These are phyloP conservation scores for Drosophila pegasa DNA, from an alignment of 2,888 invertebrate species.

Conservation along the genomic window DNA sequence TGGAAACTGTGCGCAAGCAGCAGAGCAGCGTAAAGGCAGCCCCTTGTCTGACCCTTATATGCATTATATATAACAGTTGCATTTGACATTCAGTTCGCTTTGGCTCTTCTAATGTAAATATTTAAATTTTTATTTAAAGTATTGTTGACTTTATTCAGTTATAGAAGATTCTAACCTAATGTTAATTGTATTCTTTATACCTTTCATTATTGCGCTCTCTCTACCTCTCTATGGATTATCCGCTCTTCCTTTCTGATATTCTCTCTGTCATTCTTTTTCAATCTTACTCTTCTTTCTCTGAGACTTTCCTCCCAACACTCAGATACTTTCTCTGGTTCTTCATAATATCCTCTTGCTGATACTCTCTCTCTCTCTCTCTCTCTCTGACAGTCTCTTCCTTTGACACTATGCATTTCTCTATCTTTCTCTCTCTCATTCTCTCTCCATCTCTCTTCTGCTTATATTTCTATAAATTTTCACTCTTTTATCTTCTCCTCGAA, in stretches of 20 bases:
- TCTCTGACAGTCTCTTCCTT: too few species aligned
- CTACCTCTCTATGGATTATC: too few species aligned
- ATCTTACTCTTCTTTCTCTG: background rate
- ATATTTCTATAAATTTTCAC: background rate
- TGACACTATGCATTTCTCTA: too few species aligned
- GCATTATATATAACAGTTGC: conserved; percentile 8
- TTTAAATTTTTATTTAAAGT: background rate
- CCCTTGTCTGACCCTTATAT: conserved; percentile 9
- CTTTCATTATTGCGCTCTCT: too few species aligned
- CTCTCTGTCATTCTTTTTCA: too few species aligned
- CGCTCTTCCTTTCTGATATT: too few species aligned
- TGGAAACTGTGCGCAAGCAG: background rate
- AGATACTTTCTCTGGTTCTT: background rate
- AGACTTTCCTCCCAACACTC: too few species aligned
- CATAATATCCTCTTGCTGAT: too few species aligned
- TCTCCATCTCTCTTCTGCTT: too few species aligned
- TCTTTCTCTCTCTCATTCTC: background rate
- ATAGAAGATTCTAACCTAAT: background rate
- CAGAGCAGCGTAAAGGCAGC: background rate
- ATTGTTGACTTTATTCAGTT: background rate
- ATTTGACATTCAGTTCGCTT: background rate
- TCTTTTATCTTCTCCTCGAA: background rate
- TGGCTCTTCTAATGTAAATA: background rate
- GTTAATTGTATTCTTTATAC: too few species aligned
- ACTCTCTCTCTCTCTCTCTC: too few species aligned